Conservation (phyloP, 2,888 invertebrate genomes). For the Agonopterix heracliana region DNA sequence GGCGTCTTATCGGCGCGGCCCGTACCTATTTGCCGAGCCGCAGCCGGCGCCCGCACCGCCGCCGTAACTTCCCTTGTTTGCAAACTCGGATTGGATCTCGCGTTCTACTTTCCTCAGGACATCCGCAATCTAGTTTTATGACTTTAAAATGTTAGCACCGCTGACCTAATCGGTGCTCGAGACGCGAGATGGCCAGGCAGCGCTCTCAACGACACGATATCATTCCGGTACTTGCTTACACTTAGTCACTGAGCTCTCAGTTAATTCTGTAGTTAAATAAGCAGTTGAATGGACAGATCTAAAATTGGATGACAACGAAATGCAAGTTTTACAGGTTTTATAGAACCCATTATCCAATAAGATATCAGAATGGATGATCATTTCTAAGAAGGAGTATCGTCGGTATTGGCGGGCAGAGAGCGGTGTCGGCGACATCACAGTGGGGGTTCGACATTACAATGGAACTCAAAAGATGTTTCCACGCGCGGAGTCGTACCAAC, state of each 20-base stretch:
- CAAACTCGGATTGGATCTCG: slow-evolving; percentile 73
- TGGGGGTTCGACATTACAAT: slow-evolving; percentile 55
- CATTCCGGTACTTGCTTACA: no score
- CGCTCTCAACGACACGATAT: no score
- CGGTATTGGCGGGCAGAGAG: slow-evolving; percentile 39
- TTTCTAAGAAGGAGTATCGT: slow-evolving; percentile 38
- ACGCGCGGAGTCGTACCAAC: slow-evolving; percentile 26
- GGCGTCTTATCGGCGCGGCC: slow-evolving; percentile 65
- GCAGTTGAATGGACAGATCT: no score
- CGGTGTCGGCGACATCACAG: slow-evolving; percentile 52
- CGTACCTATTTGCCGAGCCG: slow-evolving; percentile 59
- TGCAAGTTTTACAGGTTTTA: no score
- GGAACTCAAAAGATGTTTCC: slow-evolving; percentile 47
- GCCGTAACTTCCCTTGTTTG: slow-evolving; percentile 72
- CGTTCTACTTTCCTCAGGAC: slow-evolving; percentile 68
- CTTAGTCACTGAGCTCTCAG: slow-evolving; percentile 21
- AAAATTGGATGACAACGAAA: no score
- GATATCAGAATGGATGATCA: slow-evolving; percentile 10
- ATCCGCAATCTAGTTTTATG: slow-evolving; percentile 71
- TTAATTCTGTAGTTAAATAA: no score
- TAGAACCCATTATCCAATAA: no score
- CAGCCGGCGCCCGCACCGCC: slow-evolving; percentile 38
- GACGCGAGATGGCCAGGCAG: neutral
- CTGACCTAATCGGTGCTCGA: slow-evolving; percentile 35
- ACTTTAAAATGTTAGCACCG: slow-evolving; percentile 58